Conservation (phyloP, 2,888 invertebrate genomes). For the Chrysomela aeneicollis region DNA sequence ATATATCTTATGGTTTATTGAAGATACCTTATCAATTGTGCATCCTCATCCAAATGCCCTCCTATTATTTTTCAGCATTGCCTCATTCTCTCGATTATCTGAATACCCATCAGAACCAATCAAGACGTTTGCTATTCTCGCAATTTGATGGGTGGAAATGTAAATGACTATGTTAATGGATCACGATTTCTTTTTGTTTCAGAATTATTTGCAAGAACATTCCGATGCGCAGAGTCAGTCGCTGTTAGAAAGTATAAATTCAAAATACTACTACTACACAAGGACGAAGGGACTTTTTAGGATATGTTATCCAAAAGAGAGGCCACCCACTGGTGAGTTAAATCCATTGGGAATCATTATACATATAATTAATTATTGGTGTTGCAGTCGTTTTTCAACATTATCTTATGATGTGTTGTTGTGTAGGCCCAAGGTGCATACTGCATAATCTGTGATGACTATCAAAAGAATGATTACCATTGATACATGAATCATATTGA, state of each 20-base stretch:
- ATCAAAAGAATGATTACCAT: neutral
- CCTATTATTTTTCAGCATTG: too few species aligned
- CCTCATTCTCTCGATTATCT: too few species aligned
- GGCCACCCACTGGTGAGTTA: constrained; percentile 79
- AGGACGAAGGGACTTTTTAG: constrained; percentile 93
- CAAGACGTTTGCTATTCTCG: too few species aligned
- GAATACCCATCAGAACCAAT: too few species aligned
- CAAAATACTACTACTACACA: constrained; percentile 88
- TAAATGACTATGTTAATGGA: neutral
- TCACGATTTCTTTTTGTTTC: constrained; percentile 46
- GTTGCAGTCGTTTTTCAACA: too few species aligned
- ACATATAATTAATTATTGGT: too few species aligned
- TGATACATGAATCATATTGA: neutral
- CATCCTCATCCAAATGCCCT: too few species aligned
- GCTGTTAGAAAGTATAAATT: constrained; percentile 80
- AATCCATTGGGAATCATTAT: constrained; percentile 8
- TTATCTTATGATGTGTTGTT: neutral
- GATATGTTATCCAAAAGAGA: constrained; percentile 92
- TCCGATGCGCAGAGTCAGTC: constrained; percentile 72
- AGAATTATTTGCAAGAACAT: constrained; percentile 80
- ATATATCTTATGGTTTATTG: too few species aligned
- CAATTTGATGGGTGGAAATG: neutral
- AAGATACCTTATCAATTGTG: too few species aligned
- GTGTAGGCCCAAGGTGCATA: neutral
- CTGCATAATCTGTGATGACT: neutral